Evolutionary conservation across 2,113 vertebrate species (phyloP), one percentile per base, ranked within the genome.

Genomic region (Nematolebias whitei): DNA sequence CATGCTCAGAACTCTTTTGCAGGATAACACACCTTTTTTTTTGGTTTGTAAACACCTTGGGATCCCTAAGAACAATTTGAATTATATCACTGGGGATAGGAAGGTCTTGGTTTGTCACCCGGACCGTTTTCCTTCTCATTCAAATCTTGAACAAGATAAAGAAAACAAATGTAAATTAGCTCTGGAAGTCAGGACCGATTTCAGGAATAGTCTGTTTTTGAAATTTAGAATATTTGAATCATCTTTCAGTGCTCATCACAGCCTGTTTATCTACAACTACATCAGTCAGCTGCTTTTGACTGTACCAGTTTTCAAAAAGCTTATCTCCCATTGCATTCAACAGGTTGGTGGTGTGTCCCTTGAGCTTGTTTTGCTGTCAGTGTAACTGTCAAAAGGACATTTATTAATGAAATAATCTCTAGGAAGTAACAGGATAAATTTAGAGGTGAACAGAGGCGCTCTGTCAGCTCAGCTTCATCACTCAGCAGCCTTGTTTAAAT

Each of bases 301-400:
- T 6, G 22, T 14, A 1, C 13, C 22, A 26, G 44, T 19, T 51
- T 51, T 18, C 49, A 14, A 50, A 0, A 19, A 52, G 40, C 50
- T 35, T 29, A 35, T 19, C 44, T 52, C 7, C 23, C 63, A 54
- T 18, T 6, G 19, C 44, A 45, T 45, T n/a, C 18, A 19, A 19
- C 44, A 19, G 6, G 44, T 32, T 65, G 40, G 50, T 64, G 51
- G 62, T 53, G 51, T 18, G 51, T 44, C 43, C n/a, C 50, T 64
- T 43, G 26, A 23, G 20, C 45, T 32, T 23, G 39, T 23, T 55
- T 54, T 15, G 14, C 51, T 45, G 51, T n/a, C 51, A 47, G 63
- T 41, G 24, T 22, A 39, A 23, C 20, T 19, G 43, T 4, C 15
- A 22, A 20, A 20, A 10, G 20, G 29, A 19, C n/a, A 43, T 41